A percentile compares a stretch with the other conserved stretches of the same genome.
phyloP scores from a whole-genome alignment of 2,797 vertebrate genomes.

The Pterois miles region DNA sequence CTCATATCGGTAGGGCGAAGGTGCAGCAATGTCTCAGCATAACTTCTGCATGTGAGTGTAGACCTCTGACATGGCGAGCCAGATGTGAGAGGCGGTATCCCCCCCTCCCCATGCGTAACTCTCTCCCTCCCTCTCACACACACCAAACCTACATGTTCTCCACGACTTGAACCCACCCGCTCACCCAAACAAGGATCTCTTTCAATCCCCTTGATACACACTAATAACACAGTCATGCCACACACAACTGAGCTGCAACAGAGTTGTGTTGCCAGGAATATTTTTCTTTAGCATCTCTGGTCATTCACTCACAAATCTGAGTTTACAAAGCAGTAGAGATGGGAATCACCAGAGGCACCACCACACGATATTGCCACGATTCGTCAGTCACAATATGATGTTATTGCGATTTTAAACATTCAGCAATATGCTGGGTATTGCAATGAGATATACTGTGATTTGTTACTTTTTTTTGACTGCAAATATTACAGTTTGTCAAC shows the following conservation, averaged over 20 bases:
- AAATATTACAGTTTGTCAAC: too few species aligned
- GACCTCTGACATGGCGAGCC: slow-evolving; percentile 65
- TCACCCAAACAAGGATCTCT: slow-evolving; percentile 75
- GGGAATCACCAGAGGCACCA: too few species aligned
- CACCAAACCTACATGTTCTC: slow-evolving; percentile 42
- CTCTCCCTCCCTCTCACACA: slow-evolving; percentile 35
- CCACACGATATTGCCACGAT: too few species aligned
- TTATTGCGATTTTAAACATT: too few species aligned
- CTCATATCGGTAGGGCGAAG: slow-evolving; percentile 5
- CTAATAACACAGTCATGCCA: slow-evolving; percentile 47
- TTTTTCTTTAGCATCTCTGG: slow-evolving; percentile 16
- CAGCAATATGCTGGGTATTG: too few species aligned
- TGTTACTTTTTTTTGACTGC: too few species aligned
- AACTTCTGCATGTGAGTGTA: slow-evolving; percentile 58
- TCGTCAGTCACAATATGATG: too few species aligned
- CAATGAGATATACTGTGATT: too few species aligned
- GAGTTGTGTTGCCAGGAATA: slow-evolving; percentile 21
- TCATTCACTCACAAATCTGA: slow-evolving; percentile 29
- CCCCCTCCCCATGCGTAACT: slow-evolving; percentile 18
- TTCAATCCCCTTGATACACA: slow-evolving; percentile 66
- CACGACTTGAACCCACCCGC: slow-evolving; percentile 65
- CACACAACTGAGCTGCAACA: slow-evolving; percentile 13
- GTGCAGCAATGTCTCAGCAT: slow-evolving; percentile 39
- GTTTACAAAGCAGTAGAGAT: not conserved
- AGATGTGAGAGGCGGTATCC: slow-evolving; percentile 74